Evolutionary conservation across 2,797 vertebrate species (phyloP).

Genomic region (Sitta carolinensis): DNA sequence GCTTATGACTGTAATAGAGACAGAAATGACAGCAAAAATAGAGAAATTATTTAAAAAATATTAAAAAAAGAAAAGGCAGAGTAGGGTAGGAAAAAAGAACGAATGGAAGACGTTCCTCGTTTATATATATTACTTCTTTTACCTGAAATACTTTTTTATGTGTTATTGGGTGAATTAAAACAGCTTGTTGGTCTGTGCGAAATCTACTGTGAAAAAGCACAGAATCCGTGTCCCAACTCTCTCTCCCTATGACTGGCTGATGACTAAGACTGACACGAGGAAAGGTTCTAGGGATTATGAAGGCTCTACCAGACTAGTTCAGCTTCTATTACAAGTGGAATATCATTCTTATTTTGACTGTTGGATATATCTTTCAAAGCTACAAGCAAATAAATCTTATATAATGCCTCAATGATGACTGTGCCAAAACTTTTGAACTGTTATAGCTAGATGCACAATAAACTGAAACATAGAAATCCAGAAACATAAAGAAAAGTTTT

Average conservation of each 20-base stretch:
- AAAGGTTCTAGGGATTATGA: background rate
- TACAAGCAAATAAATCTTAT: background rate
- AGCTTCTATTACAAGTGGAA: background rate
- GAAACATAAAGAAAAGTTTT: background rate
- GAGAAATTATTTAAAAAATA: background rate
- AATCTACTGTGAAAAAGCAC: background rate
- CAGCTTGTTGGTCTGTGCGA: background rate
- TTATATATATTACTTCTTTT: background rate
- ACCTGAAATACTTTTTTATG: background rate
- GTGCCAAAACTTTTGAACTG: background rate
- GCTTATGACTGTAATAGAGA: background rate
- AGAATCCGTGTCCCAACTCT: background rate
- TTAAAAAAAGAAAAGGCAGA: background rate
- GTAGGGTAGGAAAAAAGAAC: background rate
- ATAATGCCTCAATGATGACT: rapidly evolving
- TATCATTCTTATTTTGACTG: background rate
- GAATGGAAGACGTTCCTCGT: background rate
- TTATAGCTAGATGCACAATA: background rate
- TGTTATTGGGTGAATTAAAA: background rate
- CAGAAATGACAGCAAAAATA: background rate
- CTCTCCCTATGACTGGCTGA: background rate
- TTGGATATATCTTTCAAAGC: background rate
- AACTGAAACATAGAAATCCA: background rate
- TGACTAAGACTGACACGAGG: background rate
- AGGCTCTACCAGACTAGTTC: background rate